Percentiles rank a stretch among this genome's conserved stretches.
phyloP scores from a whole-genome alignment of 2,113 vertebrate genomes.

The Tetrao urogallus region DNA sequence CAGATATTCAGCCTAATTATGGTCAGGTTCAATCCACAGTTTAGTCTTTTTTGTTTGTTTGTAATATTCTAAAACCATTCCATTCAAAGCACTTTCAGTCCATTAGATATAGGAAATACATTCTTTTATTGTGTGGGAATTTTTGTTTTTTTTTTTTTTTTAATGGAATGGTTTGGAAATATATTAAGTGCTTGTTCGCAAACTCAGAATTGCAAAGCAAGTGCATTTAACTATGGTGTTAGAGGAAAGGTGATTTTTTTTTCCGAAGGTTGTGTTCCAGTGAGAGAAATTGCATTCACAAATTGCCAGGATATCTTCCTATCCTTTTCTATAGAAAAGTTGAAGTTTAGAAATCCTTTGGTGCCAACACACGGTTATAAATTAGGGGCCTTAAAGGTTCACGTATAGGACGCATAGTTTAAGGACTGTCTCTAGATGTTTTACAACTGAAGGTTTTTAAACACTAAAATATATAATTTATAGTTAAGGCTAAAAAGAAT shows the following conservation, averaged over 20 bases:
- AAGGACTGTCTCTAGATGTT: constrained; percentile 76
- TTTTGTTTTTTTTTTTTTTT: constrained; percentile 12
- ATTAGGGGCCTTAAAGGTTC: constrained; percentile 75
- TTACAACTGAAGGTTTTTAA: constrained; percentile 82
- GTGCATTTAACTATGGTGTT: constrained; percentile 78
- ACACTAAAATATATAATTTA: constrained; percentile 90
- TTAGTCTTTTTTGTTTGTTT: constrained; percentile 51
- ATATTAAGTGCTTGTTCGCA: constrained; percentile 65
- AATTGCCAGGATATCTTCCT: constrained; percentile 70
- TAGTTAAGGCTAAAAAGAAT: constrained; percentile 87
- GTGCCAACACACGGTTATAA: constrained; percentile 76
- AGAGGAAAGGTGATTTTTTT: constrained; percentile 56
- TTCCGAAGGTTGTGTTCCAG: constrained; percentile 71
- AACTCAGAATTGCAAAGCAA: constrained; percentile 73
- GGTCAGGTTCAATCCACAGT: constrained; percentile 82
- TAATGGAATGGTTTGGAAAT: constrained; percentile 84
- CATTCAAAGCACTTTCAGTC: constrained; percentile 95
- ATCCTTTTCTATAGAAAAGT: constrained; percentile 73
- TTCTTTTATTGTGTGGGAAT: constrained; percentile 68
- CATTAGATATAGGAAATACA: constrained; percentile 76
- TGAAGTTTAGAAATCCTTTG: constrained; percentile 72
- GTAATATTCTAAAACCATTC: constrained; percentile 87
- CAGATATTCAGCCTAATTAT: constrained; percentile 68
- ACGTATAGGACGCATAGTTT: constrained; percentile 70
- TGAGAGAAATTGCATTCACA: constrained; percentile 66